These are phyloP conservation scores for Apocheima hispidaria DNA, from an alignment of 2,888 invertebrate species.

Conservation along the genomic window DNA sequence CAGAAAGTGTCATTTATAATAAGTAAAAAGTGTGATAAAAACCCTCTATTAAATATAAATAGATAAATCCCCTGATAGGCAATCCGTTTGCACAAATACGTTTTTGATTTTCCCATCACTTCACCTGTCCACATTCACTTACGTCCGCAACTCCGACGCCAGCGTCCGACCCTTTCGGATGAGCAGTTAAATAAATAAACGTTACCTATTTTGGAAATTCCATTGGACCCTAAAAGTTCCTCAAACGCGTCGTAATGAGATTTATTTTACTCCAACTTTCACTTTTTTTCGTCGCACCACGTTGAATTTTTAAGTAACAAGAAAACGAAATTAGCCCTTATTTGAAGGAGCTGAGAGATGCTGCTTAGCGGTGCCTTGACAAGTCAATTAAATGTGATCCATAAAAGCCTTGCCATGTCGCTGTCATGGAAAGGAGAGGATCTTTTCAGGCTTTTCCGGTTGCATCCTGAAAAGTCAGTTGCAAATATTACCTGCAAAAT, in stretches of 20 bases:
- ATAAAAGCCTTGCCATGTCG: slow-evolving; percentile 19
- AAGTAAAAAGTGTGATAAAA: too few species aligned
- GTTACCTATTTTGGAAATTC: slow-evolving; percentile 13
- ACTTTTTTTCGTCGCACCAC: slow-evolving; percentile 1
- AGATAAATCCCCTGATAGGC: too few species aligned
- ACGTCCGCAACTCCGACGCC: background rate
- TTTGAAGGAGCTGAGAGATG: background rate
- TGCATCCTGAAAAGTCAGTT: slow-evolving; percentile 6
- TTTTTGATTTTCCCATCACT: slow-evolving; percentile 8
- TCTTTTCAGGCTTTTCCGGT: slow-evolving; percentile 14
- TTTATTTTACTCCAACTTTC: slow-evolving; percentile 17
- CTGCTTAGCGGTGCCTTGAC: background rate
- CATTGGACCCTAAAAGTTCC: slow-evolving; percentile 20
- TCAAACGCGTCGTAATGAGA: slow-evolving; percentile 25
- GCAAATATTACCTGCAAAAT: background rate
- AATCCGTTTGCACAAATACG: background rate
- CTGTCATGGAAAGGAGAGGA: slow-evolving; percentile 13
- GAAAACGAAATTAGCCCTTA: background rate
- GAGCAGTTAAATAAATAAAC: slow-evolving; percentile 24
- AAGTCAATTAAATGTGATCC: slow-evolving; percentile 19
- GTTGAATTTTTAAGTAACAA: slow-evolving; percentile 1
- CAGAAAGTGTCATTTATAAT: too few species aligned
- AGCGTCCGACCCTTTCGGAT: slow-evolving; percentile 21
- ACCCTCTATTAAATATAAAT: too few species aligned
- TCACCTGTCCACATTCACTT: slow-evolving; percentile 5